Percentiles rank a stretch among this genome's conserved stretches.
phyloP scores from a whole-genome alignment of 2,888 invertebrate genomes.

The Drosophila kuntzei region DNA sequence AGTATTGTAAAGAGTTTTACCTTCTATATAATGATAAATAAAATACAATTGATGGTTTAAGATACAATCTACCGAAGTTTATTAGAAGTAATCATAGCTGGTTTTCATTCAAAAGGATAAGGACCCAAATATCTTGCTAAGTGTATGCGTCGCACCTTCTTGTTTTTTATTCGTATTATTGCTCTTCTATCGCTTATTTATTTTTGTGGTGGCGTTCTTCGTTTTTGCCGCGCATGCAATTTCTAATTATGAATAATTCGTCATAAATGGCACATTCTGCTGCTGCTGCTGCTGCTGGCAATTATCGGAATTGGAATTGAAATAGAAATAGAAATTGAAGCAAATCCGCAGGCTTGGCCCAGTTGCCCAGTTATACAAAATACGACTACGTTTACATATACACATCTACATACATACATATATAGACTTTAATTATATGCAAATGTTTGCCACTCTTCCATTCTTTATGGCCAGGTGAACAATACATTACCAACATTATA shows the following conservation, averaged over 20 bases:
- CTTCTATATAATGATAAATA: background rate
- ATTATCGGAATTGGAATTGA: constrained; percentile 70
- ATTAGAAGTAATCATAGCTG: background rate
- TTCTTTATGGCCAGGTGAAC: constrained; percentile 22
- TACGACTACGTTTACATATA: constrained; percentile 3
- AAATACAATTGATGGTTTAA: background rate
- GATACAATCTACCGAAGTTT: background rate
- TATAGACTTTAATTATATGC: constrained; percentile 29
- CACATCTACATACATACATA: too few relatives aligned
- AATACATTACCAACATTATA: constrained; percentile 24
- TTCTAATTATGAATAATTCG: constrained; percentile 74
- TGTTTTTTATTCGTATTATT: background rate
- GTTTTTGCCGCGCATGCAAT: constrained; percentile 48
- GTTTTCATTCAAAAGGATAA: background rate
- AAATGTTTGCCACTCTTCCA: constrained; percentile 29
- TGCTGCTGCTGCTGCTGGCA: constrained; percentile 48
- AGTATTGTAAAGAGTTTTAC: background rate
- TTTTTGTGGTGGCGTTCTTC: constrained; percentile 23
- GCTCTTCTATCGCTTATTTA: constrained; percentile 7
- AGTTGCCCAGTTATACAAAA: constrained; percentile 26
- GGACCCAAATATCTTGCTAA: background rate
- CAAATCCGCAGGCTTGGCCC: constrained; percentile 52
- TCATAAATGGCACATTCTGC: constrained; percentile 66
- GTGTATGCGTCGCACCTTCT: constrained; percentile 5
- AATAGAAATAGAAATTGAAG: constrained; percentile 19